These are phyloP conservation scores for Mesochorus sp. DNA, from an alignment of 2,888 invertebrate species.

Conservation along the genomic window DNA sequence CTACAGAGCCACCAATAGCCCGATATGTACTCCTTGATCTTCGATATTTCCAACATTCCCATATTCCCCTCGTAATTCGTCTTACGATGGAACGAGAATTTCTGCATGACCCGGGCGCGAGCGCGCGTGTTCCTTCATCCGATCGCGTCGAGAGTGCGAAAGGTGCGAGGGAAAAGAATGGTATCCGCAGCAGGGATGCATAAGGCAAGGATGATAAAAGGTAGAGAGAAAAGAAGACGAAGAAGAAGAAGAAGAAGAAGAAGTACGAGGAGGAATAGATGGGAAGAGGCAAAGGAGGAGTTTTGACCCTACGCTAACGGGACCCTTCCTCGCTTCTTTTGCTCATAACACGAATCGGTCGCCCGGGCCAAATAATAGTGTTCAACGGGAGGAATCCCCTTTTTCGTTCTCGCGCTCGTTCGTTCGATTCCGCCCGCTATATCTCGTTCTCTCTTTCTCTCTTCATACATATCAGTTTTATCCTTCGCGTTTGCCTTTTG, in stretches of 20 bases:
- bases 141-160: neutral
- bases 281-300: conserved; percentile 72
- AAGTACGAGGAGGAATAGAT: conserved; percentile 52
- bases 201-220: conserved; percentile 33
- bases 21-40: too few relatives aligned
- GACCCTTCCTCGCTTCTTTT: conserved; percentile 79
- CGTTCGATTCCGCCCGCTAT: neutral
- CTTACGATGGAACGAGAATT: neutral
- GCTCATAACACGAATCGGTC: conserved; percentile 77
- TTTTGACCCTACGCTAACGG: conserved; percentile 80
- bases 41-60: too few relatives aligned
- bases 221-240: conserved; percentile 29
- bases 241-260: conserved; percentile 21
- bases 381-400: conserved; percentile 67
- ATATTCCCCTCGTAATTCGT: too few relatives aligned
- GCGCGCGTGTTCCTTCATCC: neutral
- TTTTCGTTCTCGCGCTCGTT: neutral
- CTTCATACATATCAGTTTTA: conserved; percentile 13
- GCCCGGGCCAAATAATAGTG: conserved; percentile 77
- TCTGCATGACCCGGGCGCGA: neutral
- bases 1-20: too few relatives aligned
- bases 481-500: conserved; percentile 12
- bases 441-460: conserved; percentile 3
- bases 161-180: conserved; percentile 59
- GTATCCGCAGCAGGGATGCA: conserved; percentile 40